These are phyloP conservation scores for Baccha elongata DNA, from an alignment of 2,888 invertebrate species.

Conservation along the genomic window DNA sequence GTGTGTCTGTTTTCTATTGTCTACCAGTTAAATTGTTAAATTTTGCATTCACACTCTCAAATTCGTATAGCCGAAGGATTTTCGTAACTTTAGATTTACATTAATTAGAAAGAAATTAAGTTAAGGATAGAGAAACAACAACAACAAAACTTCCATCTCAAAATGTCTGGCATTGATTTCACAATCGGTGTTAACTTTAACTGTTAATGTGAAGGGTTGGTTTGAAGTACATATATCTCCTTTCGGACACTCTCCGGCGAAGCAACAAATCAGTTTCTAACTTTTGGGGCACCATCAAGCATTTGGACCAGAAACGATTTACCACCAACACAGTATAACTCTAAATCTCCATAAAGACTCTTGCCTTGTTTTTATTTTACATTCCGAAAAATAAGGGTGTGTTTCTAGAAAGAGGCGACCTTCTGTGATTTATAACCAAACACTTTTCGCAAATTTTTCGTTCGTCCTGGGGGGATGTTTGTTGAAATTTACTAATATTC, in stretches of 20 bases:
- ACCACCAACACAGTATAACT: conserved; percentile 37
- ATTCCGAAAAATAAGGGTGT: conserved; percentile 7
- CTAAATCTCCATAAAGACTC: background rate
- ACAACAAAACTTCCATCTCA: conserved; percentile 38
- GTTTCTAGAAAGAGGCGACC: background rate
- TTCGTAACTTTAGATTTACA: conserved; percentile 49
- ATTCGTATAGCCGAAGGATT: conserved; percentile 9
- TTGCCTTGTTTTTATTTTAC: conserved; percentile 48
- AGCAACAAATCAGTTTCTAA: conserved; percentile 72
- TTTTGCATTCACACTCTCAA: background rate
- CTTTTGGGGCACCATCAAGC: conserved; percentile 55
- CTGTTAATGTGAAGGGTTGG: conserved; percentile 58
- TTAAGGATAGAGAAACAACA: background rate
- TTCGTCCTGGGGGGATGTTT: conserved; percentile 33
- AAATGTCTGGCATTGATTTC: conserved; percentile 69
- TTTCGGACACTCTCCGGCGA: conserved; percentile 68
- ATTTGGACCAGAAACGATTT: conserved; percentile 73
- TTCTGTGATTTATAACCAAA: conserved; percentile 70
- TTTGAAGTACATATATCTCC: conserved; percentile 31
- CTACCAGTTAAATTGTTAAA: conserved; percentile 17
- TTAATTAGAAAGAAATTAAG: conserved; percentile 37
- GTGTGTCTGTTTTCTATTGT: conserved; percentile 19
- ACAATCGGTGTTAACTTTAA: conserved; percentile 60
- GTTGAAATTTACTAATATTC: conserved; percentile 71
- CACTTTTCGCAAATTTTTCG: conserved; percentile 71